Conservation (phyloP, 2,888 invertebrate species). For the Parnassius mnemosyne region DNA sequence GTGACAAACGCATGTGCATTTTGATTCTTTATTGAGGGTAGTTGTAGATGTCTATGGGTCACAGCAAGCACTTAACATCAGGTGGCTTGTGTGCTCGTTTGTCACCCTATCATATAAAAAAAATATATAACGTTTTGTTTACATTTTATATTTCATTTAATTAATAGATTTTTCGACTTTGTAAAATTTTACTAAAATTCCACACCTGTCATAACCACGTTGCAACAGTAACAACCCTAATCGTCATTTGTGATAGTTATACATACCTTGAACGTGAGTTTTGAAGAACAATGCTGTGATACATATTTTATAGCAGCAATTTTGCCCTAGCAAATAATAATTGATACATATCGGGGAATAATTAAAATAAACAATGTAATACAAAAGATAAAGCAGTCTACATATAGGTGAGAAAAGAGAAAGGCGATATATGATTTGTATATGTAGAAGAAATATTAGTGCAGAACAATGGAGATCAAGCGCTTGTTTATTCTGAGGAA, state of each 20-base stretch:
- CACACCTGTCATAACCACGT: too few relatives aligned
- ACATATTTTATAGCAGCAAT: conserved; percentile 23
- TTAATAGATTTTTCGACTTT: too few relatives aligned
- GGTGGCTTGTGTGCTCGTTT: too few relatives aligned
- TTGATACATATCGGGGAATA: conserved; percentile 10
- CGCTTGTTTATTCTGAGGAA: not conserved
- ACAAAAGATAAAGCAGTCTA: conserved; percentile 1
- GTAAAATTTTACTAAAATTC: too few relatives aligned
- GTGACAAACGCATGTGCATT: too few relatives aligned
- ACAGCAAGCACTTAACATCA: too few relatives aligned
- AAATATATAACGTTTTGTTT: too few relatives aligned
- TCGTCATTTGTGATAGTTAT: not conserved
- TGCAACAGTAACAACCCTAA: conserved; percentile 12
- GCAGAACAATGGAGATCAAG: conserved; percentile 6
- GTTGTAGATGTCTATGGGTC: too few relatives aligned
- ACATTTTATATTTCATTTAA: too few relatives aligned
- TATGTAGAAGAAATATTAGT: not conserved
- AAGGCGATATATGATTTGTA: not conserved
- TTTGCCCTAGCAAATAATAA: conserved; percentile 14
- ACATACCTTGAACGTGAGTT: conserved; percentile 15
- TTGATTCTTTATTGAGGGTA: too few relatives aligned
- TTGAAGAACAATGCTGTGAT: conserved; percentile 24
- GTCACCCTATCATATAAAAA: too few relatives aligned
- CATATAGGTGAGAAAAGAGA: not conserved
- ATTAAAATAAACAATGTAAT: conserved; percentile 6